A percentile compares a stretch with the other conserved stretches of the same genome.
Evolutionary conservation across 2,797 vertebrate species (phyloP).

Genomic region (Fistularia commersonii): DNA sequence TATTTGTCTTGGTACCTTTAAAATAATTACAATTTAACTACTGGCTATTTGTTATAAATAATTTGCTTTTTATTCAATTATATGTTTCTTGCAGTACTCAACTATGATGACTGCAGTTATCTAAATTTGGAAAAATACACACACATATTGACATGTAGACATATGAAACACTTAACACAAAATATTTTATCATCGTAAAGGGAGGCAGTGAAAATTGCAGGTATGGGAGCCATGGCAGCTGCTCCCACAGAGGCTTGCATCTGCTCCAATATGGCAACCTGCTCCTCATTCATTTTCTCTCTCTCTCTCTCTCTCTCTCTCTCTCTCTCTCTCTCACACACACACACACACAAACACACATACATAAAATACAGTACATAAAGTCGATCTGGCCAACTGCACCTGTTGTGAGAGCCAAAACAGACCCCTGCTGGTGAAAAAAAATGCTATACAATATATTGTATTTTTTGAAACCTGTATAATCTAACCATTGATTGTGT

Average conservation of each 20-base stretch:
- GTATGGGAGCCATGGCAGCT: conserved; percentile 53
- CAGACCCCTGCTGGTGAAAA: no score
- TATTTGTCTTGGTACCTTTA: no score
- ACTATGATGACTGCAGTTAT: conserved; percentile 4
- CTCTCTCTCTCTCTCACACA: no score
- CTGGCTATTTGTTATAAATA: no score
- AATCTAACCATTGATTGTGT: no score
- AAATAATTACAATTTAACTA: no score
- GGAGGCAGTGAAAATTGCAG: conserved; percentile 51
- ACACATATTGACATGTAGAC: conserved; percentile 1
- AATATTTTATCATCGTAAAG: conserved; percentile 32
- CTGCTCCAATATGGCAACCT: conserved; percentile 66
- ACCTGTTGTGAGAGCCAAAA: conserved; percentile 39
- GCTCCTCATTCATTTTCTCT: conserved; percentile 22
- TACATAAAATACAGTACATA: conserved; percentile 12
- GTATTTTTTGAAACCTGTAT: no score
- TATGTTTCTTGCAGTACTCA: neutral
- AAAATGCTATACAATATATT: no score
- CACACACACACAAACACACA: conserved; percentile 18
- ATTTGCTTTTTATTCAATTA: no score
- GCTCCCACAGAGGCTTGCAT: conserved; percentile 67
- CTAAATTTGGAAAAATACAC: conserved; percentile 11
- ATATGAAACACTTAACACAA: neutral
- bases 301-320: conserved; percentile 20
- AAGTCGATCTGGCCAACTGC: conserved; percentile 40